A percentile compares a stretch with the other conserved stretches of the same genome.
Evolutionary conservation across 2,797 vertebrate species (phyloP).

Genomic region (Chloroceryle amazona): DNA sequence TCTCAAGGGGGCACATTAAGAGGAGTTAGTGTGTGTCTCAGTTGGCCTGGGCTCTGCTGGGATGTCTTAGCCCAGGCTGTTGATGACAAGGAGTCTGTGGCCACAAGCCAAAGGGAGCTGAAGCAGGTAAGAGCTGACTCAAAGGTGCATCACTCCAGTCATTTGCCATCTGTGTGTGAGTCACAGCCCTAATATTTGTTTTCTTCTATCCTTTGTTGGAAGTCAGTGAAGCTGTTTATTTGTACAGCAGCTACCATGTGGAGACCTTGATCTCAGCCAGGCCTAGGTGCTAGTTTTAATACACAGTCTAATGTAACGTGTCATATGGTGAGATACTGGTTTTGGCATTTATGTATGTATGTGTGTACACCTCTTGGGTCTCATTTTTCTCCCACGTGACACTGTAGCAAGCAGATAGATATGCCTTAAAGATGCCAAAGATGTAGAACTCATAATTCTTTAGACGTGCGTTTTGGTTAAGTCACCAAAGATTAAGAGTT

Average conservation of each 20-base stretch:
- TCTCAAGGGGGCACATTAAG: accelerated
- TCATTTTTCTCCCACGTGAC: background rate
- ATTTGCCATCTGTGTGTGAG: constrained; percentile 35
- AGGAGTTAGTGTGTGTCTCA: accelerated
- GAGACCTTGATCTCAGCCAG: background rate
- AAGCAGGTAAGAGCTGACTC: constrained; percentile 51
- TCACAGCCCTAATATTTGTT: constrained; percentile 47
- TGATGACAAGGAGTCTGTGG: background rate
- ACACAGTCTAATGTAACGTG: background rate
- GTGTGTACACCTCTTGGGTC: background rate
- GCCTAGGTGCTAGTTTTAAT: background rate
- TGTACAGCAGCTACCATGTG: background rate
- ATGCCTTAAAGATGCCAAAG: background rate
- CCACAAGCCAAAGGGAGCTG: background rate
- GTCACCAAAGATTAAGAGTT: background rate
- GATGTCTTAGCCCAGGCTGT: background rate
- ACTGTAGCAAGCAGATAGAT: background rate
- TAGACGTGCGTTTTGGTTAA: background rate
- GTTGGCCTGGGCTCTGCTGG: accelerated
- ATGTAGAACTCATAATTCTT: background rate
- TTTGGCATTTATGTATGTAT: background rate
- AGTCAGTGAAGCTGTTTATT: constrained; percentile 26
- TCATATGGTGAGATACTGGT: background rate
- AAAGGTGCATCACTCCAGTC: background rate
- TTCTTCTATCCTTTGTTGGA: constrained; percentile 11